phyloP scores from a whole-genome alignment of 2,113 vertebrate species.

The Aspiorhynchus laticeps region DNA sequence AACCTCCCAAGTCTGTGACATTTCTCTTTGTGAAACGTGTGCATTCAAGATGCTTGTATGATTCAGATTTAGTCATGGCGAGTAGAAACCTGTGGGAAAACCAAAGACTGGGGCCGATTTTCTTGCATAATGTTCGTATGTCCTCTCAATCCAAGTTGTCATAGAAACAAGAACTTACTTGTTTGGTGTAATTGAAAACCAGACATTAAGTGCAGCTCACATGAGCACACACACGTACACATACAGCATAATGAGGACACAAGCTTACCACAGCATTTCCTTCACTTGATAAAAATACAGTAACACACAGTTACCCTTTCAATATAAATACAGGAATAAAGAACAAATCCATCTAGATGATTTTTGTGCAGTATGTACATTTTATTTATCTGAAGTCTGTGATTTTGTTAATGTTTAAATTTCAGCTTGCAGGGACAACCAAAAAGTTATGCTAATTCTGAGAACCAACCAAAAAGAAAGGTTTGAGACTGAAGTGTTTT shows the following conservation, averaged over 20 bases:
- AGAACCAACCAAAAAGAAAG: neutral
- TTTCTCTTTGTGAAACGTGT: conserved; percentile 10
- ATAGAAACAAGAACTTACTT: conserved; percentile 36
- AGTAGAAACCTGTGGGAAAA: conserved; percentile 2
- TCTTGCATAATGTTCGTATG: neutral
- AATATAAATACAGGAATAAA: neutral
- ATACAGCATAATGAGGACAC: neutral
- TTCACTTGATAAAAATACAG: neutral
- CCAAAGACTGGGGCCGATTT: neutral
- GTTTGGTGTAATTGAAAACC: conserved; percentile 24
- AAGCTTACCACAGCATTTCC: neutral
- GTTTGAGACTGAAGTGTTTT: neutral
- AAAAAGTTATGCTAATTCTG: neutral
- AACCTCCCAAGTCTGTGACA: neutral
- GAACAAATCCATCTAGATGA: neutral
- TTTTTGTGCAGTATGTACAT: neutral
- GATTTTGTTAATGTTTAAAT: neutral
- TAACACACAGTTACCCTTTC: neutral
- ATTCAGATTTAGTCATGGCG: conserved; percentile 12
- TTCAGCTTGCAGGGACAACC: neutral
- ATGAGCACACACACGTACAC: neutral
- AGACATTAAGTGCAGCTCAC: neutral
- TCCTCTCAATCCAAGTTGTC: conserved; percentile 18
- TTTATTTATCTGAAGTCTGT: neutral
- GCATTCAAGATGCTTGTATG: conserved; percentile 25